Evolutionary conservation across 1,140 invertebrate genomes (phyloP).

Genomic region (Halesus radiatus): DNA sequence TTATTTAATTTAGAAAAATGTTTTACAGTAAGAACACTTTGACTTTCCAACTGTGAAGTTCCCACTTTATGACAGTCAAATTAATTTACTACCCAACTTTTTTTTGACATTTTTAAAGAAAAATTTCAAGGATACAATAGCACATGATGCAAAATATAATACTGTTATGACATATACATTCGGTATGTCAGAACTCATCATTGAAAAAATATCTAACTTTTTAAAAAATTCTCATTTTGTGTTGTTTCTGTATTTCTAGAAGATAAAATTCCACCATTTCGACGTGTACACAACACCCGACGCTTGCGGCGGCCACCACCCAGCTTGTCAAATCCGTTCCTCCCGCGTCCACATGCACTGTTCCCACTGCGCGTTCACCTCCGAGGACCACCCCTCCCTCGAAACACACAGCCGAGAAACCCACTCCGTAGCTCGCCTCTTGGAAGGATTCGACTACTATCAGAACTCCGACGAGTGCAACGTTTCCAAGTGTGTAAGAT

Average conservation of each 20-base stretch:
- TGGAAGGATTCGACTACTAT: slow-evolving; percentile 68
- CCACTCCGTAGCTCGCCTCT: slow-evolving; percentile 62
- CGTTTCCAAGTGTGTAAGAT: slow-evolving; percentile 67
- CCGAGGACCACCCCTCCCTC: slow-evolving; percentile 64
- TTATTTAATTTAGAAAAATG: no score
- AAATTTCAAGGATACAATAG: no score
- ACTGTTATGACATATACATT: no score
- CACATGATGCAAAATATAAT: no score
- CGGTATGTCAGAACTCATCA: no score
- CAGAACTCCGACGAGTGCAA: slow-evolving; percentile 64
- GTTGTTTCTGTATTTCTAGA: slow-evolving; percentile 60
- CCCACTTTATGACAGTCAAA: no score
- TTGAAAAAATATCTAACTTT: no score
- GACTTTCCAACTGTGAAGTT: no score
- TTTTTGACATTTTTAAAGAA: no score
- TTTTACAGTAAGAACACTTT: no score
- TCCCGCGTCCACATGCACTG: slow-evolving; percentile 65
- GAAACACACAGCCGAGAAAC: slow-evolving; percentile 67
- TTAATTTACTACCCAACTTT: no score
- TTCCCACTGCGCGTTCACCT: slow-evolving; percentile 65
- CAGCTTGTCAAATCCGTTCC: slow-evolving; percentile 63
- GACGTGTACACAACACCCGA: slow-evolving; percentile 67
- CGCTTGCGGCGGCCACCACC: slow-evolving; percentile 62
- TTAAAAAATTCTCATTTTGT: no score
- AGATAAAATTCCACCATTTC: slow-evolving; percentile 68